These are phyloP conservation scores for Spilogale gracilis DNA, from an alignment of 2,113 vertebrate genomes.

Conservation along the genomic window DNA sequence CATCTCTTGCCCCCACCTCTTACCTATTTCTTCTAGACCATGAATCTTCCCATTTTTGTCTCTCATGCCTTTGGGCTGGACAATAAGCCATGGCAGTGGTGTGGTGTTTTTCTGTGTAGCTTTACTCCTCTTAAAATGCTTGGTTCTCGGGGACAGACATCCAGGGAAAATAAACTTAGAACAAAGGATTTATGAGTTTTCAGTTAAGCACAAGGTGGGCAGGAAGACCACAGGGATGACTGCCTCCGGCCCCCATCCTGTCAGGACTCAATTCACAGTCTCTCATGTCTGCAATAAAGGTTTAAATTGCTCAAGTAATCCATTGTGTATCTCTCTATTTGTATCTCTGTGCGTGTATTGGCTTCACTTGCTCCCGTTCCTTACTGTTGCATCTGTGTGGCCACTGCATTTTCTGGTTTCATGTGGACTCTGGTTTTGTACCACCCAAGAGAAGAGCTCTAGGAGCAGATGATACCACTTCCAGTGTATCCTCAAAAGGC, in stretches of 20 bases:
- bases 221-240: not conserved
- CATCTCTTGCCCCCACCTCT: not conserved
- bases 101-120: not conserved
- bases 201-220: not conserved
- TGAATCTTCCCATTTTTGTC: not conserved
- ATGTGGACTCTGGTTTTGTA: not conserved
- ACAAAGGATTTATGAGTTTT: not conserved
- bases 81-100: not conserved
- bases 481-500: not conserved
- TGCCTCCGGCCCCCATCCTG: rapidly evolving
- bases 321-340: too few relatives aligned
- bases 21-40: not conserved
- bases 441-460: not conserved
- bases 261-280: not conserved
- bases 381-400: not conserved
- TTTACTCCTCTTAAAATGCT: constrained; percentile 7
- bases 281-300: not conserved
- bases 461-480: not conserved
- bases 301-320: too few relatives aligned
- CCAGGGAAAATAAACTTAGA: not conserved
- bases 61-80: not conserved
- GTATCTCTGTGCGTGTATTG: rapidly evolving
- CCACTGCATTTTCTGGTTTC: not conserved
- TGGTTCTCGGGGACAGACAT: not conserved
- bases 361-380: not conserved